Conservation (phyloP, 2,113 vertebrate genomes). For the Callocephalon fimbriatum region DNA sequence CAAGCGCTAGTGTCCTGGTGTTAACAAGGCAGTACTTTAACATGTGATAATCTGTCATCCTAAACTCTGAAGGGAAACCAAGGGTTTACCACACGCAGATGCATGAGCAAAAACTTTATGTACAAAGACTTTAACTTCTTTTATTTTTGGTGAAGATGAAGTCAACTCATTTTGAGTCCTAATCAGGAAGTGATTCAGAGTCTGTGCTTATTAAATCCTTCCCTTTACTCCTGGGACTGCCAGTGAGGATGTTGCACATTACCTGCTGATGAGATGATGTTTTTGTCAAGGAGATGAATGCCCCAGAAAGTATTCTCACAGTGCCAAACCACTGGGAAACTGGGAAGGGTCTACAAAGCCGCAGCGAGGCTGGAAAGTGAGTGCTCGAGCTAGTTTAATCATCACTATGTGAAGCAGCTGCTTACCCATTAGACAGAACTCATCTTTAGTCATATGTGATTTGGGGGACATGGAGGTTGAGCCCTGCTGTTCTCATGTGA, state of each 20-base stretch:
- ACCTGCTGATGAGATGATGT: constrained; percentile 59
- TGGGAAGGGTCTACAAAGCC: neutral
- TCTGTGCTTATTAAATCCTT: constrained; percentile 57
- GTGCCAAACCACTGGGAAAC: constrained; percentile 5
- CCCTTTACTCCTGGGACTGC: constrained; percentile 33
- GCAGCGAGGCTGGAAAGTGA: neutral
- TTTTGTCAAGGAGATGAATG: constrained; percentile 11
- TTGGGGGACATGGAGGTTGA: neutral
- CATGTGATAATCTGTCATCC: neutral
- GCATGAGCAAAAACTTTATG: neutral
- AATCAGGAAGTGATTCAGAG: constrained; percentile 60
- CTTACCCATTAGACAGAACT: neutral
- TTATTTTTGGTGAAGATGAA: constrained; percentile 10
- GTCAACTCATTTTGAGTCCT: constrained; percentile 38
- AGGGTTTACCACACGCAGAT: neutral
- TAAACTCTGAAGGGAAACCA: neutral
- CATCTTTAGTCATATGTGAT: neutral
- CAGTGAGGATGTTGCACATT: constrained; percentile 40
- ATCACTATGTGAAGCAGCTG: neutral
- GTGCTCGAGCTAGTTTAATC: neutral
- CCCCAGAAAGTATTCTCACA: constrained; percentile 30
- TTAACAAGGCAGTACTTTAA: constrained; percentile 1
- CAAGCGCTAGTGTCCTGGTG: neutral
- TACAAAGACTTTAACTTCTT: neutral
- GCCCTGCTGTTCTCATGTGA: neutral